Conservation (phyloP, 2,888 invertebrate genomes). For the Xylophagus ater region DNA sequence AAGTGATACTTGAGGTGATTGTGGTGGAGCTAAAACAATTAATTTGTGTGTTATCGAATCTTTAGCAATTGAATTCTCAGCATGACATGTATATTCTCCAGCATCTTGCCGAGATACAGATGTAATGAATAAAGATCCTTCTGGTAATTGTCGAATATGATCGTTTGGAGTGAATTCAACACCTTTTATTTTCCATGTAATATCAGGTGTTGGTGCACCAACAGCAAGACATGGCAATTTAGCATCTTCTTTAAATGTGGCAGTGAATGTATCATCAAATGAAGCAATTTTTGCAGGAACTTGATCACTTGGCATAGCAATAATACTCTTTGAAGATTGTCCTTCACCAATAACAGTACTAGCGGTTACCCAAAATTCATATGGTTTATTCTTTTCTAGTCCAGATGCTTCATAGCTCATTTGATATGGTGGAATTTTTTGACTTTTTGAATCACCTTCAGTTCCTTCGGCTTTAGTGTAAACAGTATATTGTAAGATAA, state of each 20-base stretch:
- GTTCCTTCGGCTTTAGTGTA: conserved; percentile 69
- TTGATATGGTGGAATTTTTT: conserved; percentile 71
- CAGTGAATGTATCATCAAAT: conserved; percentile 86
- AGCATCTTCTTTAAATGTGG: conserved; percentile 84
- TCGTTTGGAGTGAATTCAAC: conserved; percentile 68
- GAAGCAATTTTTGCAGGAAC: conserved; percentile 92
- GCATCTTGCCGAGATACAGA: conserved; percentile 83
- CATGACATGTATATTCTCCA: conserved; percentile 88
- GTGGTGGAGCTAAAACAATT: conserved; percentile 66
- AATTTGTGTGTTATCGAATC: conserved; percentile 85
- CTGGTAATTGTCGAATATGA: conserved; percentile 71
- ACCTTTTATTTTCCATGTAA: conserved; percentile 82
- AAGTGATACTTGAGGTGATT: conserved; percentile 61
- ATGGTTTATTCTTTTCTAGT: conserved; percentile 67
- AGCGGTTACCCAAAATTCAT: conserved; percentile 91
- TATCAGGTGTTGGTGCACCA: conserved; percentile 80
- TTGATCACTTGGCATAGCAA: conserved; percentile 62
- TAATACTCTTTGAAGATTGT: conserved; percentile 76
- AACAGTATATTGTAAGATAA: conserved; percentile 85
- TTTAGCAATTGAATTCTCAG: conserved; percentile 84
- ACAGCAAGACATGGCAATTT: conserved; percentile 86
- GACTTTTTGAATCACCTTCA: conserved; percentile 55
- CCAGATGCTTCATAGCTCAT: conserved; percentile 80
- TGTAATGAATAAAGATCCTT: conserved; percentile 83
- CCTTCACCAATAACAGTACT: conserved; percentile 92